Base-by-base conservation (phyloP, 2,888 invertebrate genomes). In the Aphodius sticticus region DNA sequence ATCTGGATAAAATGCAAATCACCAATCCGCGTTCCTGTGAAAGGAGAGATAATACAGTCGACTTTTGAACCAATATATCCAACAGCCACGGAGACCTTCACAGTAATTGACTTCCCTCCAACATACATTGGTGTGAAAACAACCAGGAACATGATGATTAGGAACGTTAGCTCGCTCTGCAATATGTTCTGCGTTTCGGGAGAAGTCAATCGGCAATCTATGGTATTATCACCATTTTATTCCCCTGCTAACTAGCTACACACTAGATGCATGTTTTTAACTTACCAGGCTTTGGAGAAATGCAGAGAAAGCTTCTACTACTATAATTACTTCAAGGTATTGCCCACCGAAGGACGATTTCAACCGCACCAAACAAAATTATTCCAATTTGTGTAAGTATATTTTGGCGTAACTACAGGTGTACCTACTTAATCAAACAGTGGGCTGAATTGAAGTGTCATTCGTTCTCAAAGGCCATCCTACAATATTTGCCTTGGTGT, bases 1-100 rank as follows among this genome's bases (percentile, higher is more conserved):
- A 88, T 91, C 81, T 91, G 91, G 91, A 85, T 89, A n/a, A 89
- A 88, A 84, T 86, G 87, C 12, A 85, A 85, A 12, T 86, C 85
- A 14, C 87, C 88, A 0, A 84, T 86, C 77, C 84, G 87, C 69
- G 84, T 89, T 5, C 81, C 83, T 14, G 83, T 89, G 0, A 82
- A 78, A 6, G 88, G 86, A 9, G 83, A 82, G 6, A 87, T 90
- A 6, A 89, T 90, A 26, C 81, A 83, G 37, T 89, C 90, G 0
- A 85, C 84, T 78, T 81, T 91, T 16, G 82, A 86, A 2, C 83
- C 89, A 2, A 84, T 87, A 69, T 88, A 90, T 84, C 88, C 88
- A 0, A 86, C 88, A 36, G 83, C 86, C 0, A 87, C 86, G 7
- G 86, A 86, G 1, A 87, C 88, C 70, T 87, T 90, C 76, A 88